Base-by-base conservation (phyloP, 2,113 vertebrate species). In the Microtus richardsoni region DNA sequence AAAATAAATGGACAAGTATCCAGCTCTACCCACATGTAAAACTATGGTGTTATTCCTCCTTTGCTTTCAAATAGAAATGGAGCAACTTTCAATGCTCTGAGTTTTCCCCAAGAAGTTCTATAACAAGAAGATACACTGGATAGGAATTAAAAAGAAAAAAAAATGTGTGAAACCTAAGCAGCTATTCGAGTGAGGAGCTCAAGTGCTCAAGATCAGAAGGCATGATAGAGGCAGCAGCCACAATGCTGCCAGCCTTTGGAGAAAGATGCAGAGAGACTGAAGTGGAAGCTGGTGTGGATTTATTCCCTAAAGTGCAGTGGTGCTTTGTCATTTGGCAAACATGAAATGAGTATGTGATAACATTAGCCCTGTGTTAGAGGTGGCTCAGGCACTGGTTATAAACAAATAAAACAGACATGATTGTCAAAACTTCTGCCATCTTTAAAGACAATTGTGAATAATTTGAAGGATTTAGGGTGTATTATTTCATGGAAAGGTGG, bases 111-210 rank as follows among this genome's bases (percentile, higher is more conserved):
- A 39, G 3, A 30, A 19, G 52, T 94, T 93, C 83, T 94, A 7
- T 70, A 70, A 44, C 3, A 24, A 52, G 22, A 84, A 93, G 47
- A 58, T 16, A 1, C 17, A 47, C 22, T 49, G 28, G 12, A 2
- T 7, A 84, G 52, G 58, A 86, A 88, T 54, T 54, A 28, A 75
- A 77, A 16, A 58, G n/a, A n/a, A 91, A 96, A 77, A 77, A 86
- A 89, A 62, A 58, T 58, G 5, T 44, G 49, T 14, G 68, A 52
- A 94, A 64, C 1, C 6, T 68, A 6, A 89, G 21, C 3, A 88
- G 64, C 44, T 62, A 71, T 62, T 47, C 90, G 30, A 89, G 75
- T 36, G 28, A 87, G 44, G 12, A 44, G 5, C 62, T 91, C 22
- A 86, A 19, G 2, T 13, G 36, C 8, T 49, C 1, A 6, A 94